phyloP scores from a whole-genome alignment of 2,797 vertebrate genomes.

The Capromys pilorides region DNA sequence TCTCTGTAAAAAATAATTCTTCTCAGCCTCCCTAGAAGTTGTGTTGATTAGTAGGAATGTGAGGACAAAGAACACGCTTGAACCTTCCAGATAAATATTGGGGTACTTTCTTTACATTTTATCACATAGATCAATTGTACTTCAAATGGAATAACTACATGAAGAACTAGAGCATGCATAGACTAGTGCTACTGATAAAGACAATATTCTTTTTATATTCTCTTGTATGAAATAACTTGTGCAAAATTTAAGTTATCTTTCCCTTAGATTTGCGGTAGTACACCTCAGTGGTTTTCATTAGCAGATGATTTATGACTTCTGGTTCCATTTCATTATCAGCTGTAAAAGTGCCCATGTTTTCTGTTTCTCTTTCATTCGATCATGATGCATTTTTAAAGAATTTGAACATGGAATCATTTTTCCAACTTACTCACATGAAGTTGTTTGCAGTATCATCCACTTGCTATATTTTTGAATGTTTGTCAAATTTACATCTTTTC shows the following conservation, averaged over 20 bases:
- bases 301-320: not conserved
- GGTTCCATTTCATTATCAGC: not conserved
- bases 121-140: not conserved
- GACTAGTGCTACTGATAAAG: not conserved
- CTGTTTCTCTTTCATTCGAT: not conserved
- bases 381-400: not conserved
- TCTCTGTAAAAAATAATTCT: not conserved
- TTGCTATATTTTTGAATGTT: not conserved
- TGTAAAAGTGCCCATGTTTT: not conserved
- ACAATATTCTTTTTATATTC: not conserved
- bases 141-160: not conserved
- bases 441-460: not conserved
- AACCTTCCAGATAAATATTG: not conserved
- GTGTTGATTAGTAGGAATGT: not conserved
- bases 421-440: not conserved
- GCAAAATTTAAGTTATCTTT: not conserved
- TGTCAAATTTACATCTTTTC: not conserved
- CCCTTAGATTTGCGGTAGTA: not conserved
- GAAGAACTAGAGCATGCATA: not conserved
- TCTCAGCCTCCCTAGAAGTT: not conserved
- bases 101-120: not conserved
- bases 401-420: not conserved
- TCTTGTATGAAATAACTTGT: not conserved
- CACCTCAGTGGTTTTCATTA: not conserved
- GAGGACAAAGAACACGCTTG: not conserved